phyloP scores from a whole-genome alignment of 64 coral and sea anemone genomes.

The Catalaphyllia jardinei region DNA sequence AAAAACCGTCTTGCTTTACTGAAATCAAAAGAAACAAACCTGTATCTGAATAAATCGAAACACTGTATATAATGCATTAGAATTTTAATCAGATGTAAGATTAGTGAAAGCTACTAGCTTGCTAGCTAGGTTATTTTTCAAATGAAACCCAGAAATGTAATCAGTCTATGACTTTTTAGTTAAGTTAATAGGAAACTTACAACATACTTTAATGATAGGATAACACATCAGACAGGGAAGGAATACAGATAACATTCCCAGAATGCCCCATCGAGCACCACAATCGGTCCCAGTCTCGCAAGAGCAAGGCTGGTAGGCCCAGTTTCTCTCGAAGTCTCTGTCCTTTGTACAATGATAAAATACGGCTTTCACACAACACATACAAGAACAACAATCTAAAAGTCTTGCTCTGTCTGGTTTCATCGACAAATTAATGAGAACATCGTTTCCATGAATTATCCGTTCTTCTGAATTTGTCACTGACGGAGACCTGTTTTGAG shows the following conservation, averaged over 20 bases:
- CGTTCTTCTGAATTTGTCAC: not conserved
- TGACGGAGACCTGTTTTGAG: not conserved
- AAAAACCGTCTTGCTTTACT: too few relatives aligned
- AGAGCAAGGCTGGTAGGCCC: not conserved
- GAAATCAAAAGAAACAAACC: too few relatives aligned
- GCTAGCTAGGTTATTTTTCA: too few relatives aligned
- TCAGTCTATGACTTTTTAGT: not conserved
- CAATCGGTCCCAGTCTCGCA: conserved; percentile 22
- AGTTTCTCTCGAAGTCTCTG: conserved; percentile 7
- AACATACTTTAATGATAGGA: conserved; percentile 13
- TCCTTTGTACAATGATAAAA: conserved; percentile 71
- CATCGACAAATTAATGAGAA: not conserved
- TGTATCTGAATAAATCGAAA: too few relatives aligned
- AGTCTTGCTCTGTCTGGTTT: not conserved
- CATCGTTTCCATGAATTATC: not conserved
- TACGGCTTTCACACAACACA: conserved; percentile 70
- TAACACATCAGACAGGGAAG: conserved; percentile 49
- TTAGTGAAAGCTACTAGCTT: too few relatives aligned
- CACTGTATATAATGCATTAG: too few relatives aligned
- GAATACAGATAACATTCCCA: conserved; percentile 11
- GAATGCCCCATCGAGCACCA: conserved; percentile 15
- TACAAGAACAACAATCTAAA: conserved; percentile 54
- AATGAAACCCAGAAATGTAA: not conserved
- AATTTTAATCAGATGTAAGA: too few relatives aligned
- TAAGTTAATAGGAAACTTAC: not conserved